Conservation (phyloP, 2,888 invertebrate genomes). For the Lepetodrilus schrolli region DNA sequence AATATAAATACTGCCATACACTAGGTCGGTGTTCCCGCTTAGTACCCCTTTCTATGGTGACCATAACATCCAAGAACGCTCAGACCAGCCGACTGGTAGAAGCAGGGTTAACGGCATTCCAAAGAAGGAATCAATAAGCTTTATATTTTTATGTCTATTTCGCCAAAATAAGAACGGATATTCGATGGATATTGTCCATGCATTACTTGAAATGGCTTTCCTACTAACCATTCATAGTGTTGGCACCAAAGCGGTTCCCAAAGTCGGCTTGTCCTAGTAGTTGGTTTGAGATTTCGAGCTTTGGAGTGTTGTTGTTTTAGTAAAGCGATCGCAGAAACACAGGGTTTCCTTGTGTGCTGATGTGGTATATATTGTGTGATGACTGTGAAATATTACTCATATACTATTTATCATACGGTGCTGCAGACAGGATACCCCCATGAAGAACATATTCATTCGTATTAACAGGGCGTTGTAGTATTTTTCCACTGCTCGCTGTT, state of each 20-base stretch:
- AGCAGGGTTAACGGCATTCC: conserved; percentile 18
- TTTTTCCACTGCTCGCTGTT: conserved; percentile 1
- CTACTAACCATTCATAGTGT: neutral
- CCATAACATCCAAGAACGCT: neutral
- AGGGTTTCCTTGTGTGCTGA: conserved; percentile 13
- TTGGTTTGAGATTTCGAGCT: conserved; percentile 16
- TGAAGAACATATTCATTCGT: conserved; percentile 15
- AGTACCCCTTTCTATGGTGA: neutral
- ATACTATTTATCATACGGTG: conserved; percentile 10
- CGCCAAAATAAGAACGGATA: neutral
- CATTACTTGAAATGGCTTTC: neutral
- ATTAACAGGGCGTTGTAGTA: conserved; percentile 2
- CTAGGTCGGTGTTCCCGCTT: no score
- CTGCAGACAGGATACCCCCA: neutral
- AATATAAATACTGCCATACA: neutral
- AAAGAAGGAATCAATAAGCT: neutral
- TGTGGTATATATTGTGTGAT: conserved; percentile 17
- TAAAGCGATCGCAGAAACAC: neutral
- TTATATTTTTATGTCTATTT: neutral
- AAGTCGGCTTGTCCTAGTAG: neutral
- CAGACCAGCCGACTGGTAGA: neutral
- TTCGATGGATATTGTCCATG: neutral
- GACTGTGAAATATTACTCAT: conserved; percentile 15
- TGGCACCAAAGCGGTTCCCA: neutral
- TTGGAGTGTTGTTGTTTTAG: conserved; percentile 14